phyloP scores from a whole-genome alignment of 2,113 vertebrate species.

The Pachyramphus minor region DNA sequence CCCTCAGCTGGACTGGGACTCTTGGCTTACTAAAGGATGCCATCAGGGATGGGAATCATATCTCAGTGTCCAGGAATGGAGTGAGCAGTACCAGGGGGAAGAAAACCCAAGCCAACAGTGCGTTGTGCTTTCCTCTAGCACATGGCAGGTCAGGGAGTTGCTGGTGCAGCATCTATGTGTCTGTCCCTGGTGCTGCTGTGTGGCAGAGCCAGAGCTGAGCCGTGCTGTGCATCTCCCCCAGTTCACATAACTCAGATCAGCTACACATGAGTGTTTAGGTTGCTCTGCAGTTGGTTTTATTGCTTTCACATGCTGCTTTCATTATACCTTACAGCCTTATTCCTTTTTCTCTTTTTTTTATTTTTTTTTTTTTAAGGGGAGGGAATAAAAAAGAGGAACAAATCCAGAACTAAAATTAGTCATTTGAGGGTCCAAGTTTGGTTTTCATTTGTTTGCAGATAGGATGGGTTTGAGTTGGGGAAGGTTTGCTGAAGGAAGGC shows the following conservation, averaged over 20 bases:
- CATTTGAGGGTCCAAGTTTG: background rate
- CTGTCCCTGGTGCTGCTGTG: fast-evolving
- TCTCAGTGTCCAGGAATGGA: background rate
- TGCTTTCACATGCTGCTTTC: constrained; percentile 50
- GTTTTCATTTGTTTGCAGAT: constrained; percentile 24
- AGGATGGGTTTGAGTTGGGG: background rate
- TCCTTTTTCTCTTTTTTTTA: background rate
- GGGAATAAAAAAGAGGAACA: background rate
- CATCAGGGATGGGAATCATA: background rate
- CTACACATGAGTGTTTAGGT: background rate
- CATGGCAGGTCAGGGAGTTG: background rate
- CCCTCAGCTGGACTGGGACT: background rate
- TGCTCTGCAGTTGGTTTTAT: constrained; percentile 23
- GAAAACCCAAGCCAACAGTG: no score
- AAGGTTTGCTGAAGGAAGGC: background rate
- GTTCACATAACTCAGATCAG: background rate
- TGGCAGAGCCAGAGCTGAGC: background rate
- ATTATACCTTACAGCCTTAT: constrained; percentile 41
- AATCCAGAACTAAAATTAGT: constrained; percentile 38
- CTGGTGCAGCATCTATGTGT: background rate
- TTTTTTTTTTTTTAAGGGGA: background rate
- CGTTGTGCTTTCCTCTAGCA: background rate
- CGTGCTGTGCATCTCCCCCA: background rate
- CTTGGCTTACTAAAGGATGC: background rate
- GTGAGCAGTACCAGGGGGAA: fast-evolving